Percentiles rank a stretch among this genome's conserved stretches.
Conservation (phyloP, 2,113 vertebrate genomes). For the Alexandromys fortis region DNA sequence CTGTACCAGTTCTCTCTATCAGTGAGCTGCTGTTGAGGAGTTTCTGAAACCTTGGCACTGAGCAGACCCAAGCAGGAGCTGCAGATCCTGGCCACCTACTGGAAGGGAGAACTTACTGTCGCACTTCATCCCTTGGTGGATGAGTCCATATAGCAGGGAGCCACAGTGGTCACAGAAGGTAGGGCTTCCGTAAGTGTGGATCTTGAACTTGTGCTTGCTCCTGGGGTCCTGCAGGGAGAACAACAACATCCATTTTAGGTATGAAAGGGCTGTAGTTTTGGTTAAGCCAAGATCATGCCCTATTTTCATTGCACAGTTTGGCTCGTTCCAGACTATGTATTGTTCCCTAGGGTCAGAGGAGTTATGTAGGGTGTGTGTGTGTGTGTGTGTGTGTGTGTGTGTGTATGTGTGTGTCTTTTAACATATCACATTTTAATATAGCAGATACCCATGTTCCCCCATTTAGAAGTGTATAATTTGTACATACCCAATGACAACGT, state of each 20-base stretch:
- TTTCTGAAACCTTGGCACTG: not conserved
- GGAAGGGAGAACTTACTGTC: slow-evolving; percentile 88
- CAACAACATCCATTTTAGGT: not conserved
- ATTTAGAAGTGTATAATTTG: not conserved
- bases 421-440: not conserved
- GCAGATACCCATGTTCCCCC: too few species aligned
- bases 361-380: not conserved
- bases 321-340: rapidly evolving
- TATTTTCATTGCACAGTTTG: not conserved
- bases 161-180: slow-evolving; percentile 99
- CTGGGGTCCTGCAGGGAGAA: slow-evolving; percentile 91
- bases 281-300: not conserved
- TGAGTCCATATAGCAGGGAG: slow-evolving; percentile 96
- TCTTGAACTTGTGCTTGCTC: slow-evolving; percentile 99
- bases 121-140: slow-evolving; percentile 99
- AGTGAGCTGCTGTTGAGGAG: not conserved
- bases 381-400: not conserved
- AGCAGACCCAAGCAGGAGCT: rapidly evolving
- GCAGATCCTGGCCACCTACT: not conserved
- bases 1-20: not conserved
- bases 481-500: not conserved
- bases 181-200: slow-evolving; percentile 96
- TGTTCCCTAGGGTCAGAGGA: not conserved
- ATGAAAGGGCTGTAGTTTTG: not conserved
- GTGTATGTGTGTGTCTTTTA: not conserved